Conservation (phyloP, 2,113 vertebrate genomes). For the Strix uralensis region DNA sequence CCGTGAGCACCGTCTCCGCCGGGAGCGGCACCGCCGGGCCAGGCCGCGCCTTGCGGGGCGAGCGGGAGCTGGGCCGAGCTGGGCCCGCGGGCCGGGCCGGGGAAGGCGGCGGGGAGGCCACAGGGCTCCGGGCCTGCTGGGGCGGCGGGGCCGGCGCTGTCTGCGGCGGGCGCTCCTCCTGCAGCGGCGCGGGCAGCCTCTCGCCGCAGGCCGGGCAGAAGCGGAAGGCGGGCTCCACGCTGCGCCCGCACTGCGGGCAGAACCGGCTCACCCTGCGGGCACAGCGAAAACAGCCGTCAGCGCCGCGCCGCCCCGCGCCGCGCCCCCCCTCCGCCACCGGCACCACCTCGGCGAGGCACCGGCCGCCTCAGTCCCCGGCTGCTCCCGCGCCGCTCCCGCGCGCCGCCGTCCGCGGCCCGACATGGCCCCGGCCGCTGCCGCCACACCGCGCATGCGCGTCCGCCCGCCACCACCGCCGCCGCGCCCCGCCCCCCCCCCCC, state of each 20-base stretch:
- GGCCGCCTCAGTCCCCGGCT: neutral
- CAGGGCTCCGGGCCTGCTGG: neutral
- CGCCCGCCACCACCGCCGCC: neutral
- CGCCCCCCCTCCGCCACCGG: accelerated
- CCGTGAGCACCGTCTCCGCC: slow-evolving; percentile 16
- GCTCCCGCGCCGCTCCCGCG: neutral
- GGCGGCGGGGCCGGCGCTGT: neutral
- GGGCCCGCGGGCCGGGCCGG: neutral
- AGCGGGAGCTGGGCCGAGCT: neutral
- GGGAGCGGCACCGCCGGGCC: slow-evolving; percentile 1
- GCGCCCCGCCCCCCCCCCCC: too few species aligned
- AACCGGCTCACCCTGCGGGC: slow-evolving; percentile 73
- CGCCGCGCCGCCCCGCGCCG: neutral
- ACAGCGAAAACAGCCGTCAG: neutral
- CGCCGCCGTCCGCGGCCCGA: neutral
- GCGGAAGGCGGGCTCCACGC: slow-evolving; percentile 75
- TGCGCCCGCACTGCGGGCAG: slow-evolving; percentile 85
- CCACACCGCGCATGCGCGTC: neutral
- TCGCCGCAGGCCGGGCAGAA: slow-evolving; percentile 87
- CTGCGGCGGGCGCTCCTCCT: neutral
- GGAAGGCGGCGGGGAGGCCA: neutral
- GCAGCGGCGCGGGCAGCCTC: slow-evolving; percentile 62
- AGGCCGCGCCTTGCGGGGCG: neutral
- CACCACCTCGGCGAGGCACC: neutral
- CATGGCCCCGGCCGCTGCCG: neutral